phyloP scores from a whole-genome alignment of 2,888 invertebrate species.

The Ectemnius lituratus region DNA sequence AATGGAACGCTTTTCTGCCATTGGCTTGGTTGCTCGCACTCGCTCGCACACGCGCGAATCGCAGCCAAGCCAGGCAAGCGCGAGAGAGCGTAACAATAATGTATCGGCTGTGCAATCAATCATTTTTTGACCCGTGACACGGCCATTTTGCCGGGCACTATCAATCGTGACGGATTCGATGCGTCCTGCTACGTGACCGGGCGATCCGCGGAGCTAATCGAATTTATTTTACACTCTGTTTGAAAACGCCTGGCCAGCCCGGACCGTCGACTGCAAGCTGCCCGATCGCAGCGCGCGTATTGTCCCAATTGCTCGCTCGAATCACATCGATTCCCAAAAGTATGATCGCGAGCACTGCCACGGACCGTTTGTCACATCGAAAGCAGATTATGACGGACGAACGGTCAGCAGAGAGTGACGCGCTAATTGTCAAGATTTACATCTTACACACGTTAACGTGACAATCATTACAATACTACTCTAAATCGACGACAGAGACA shows the following conservation, averaged over 20 bases:
- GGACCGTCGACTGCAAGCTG: constrained; percentile 18
- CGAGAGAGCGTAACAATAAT: constrained; percentile 55
- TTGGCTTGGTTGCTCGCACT: constrained; percentile 3
- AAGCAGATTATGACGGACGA: constrained; percentile 58
- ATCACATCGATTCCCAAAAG: constrained; percentile 17
- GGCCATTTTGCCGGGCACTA: constrained; percentile 54
- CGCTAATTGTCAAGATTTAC: too few relatives aligned
- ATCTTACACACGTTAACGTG: too few relatives aligned
- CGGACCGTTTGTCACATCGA: constrained; percentile 39
- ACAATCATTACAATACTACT: too few relatives aligned
- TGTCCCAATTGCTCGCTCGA: constrained; percentile 21
- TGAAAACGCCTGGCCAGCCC: constrained; percentile 49
- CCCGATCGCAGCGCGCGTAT: constrained; percentile 14
- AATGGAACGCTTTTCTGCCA: constrained; percentile 54
- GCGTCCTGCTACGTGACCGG: constrained; percentile 49
- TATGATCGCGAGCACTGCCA: constrained; percentile 25
- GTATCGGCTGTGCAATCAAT: constrained; percentile 57
- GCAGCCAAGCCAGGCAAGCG: too few relatives aligned
- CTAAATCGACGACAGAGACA: too few relatives aligned
- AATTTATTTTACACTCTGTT: constrained; percentile 63
- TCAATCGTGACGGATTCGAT: constrained; percentile 64
- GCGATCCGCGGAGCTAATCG: constrained; percentile 57
- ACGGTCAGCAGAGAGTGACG: constrained; percentile 41
- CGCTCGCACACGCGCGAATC: too few relatives aligned
- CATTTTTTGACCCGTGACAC: constrained; percentile 59